Evolutionary conservation across 2,888 invertebrate species (phyloP).

Genomic region (Ypsolopha scabrella): DNA sequence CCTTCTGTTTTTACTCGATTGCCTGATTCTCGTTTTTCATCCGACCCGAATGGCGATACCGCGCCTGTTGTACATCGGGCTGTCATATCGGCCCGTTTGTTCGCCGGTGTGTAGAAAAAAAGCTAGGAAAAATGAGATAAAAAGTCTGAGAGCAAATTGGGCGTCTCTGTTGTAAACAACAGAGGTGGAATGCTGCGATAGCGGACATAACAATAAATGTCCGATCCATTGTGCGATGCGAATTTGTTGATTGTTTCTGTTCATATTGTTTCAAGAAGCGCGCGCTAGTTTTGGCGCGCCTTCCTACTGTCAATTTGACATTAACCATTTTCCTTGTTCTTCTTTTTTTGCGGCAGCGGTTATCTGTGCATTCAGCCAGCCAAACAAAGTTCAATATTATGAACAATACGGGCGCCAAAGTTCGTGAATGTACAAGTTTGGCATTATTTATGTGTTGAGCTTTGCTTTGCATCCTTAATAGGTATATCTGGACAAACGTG

Average conservation of each 20-base stretch:
- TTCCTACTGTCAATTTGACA: constrained; percentile 43
- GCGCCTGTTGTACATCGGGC: constrained; percentile 38
- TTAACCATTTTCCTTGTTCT: constrained; percentile 10
- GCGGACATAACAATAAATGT: constrained; percentile 56
- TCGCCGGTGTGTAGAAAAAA: constrained; percentile 41
- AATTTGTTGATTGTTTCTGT: constrained; percentile 62
- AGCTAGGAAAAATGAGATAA: constrained; percentile 47
- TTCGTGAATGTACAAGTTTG: constrained; percentile 23
- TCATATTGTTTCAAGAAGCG: constrained; percentile 27
- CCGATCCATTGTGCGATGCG: constrained; percentile 56
- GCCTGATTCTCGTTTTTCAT: constrained; percentile 62
- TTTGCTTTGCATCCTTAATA: constrained; percentile 43
- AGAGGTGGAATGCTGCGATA: constrained; percentile 65
- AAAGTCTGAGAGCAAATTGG: constrained; percentile 66
- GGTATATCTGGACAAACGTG: constrained; percentile 44
- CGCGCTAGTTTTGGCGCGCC: constrained; percentile 52
- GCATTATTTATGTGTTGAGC: constrained; percentile 31
- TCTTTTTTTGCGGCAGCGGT: constrained; percentile 23
- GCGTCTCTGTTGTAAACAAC: constrained; percentile 67
- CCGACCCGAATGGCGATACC: constrained; percentile 39
- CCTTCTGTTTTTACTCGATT: constrained; percentile 60
- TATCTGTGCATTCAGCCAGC: constrained; percentile 16
- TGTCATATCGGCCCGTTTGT: constrained; percentile 65
- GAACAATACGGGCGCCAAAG: constrained; percentile 14
- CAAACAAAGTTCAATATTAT: constrained; percentile 6